Conservation (phyloP, 2,797 vertebrate species). For the Psittacula echo region DNA sequence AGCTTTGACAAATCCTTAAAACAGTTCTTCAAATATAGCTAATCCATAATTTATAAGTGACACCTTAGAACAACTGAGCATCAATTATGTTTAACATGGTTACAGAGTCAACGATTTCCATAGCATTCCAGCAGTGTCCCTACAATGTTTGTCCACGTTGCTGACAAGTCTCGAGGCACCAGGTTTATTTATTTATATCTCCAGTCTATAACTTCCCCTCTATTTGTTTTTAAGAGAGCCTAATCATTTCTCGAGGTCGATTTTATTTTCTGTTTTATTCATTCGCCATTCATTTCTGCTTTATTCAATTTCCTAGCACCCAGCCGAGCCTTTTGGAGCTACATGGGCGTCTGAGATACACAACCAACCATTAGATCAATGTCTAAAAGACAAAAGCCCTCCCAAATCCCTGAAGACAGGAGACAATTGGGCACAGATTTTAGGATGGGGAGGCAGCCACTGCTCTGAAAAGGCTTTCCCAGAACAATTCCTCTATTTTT, state of each 20-base stretch:
- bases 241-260: neutral
- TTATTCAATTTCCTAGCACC: neutral
- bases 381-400: slow-evolving; percentile 50
- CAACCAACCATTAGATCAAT: neutral
- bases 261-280: neutral
- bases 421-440: neutral
- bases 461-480: neutral
- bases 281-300: neutral
- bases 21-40: neutral
- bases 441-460: neutral
- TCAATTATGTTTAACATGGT: rapidly evolving
- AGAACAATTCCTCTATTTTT: slow-evolving; percentile 4
- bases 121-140: neutral
- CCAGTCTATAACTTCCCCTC: neutral
- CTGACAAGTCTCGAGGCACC: neutral
- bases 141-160: neutral
- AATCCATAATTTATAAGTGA: neutral
- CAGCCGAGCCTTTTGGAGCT: neutral
- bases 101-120: neutral
- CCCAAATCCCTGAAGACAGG: neutral
- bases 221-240: neutral
- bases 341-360: neutral
- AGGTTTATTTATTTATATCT: neutral
- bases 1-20: neutral
- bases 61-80: neutral